These are phyloP conservation scores for Egretta garzetta DNA, from an alignment of 2,113 vertebrate genomes.

Conservation along the genomic window DNA sequence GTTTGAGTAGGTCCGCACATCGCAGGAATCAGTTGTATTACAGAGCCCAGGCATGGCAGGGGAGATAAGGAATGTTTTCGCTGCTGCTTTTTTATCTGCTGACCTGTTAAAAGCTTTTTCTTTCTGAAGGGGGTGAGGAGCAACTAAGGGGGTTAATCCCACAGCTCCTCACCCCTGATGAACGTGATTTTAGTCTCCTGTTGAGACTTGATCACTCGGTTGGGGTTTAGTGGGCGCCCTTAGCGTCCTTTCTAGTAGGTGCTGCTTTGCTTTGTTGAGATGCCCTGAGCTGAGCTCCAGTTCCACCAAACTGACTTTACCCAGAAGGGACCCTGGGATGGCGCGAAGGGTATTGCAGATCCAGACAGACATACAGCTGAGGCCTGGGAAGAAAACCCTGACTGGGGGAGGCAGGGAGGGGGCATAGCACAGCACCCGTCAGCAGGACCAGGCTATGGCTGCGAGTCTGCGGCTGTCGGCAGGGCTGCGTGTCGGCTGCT, in stretches of 20 bases:
- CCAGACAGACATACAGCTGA: neutral
- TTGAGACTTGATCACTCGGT: neutral
- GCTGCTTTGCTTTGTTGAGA: neutral
- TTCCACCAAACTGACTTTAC: neutral
- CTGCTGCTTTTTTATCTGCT: conserved; percentile 51
- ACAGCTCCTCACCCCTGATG: conserved; percentile 47
- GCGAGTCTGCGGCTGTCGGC: rapidly evolving
- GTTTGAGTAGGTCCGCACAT: conserved; percentile 52
- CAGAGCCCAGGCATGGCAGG: conserved; percentile 64
- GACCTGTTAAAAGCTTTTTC: conserved; percentile 62
- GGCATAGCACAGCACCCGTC: neutral
- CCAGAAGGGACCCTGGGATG: neutral
- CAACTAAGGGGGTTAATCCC: conserved; percentile 37
- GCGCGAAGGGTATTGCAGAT: neutral
- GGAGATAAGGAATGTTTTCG: conserved; percentile 59
- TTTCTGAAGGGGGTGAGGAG: conserved; percentile 23
- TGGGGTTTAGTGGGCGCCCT: neutral
- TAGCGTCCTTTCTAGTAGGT: neutral
- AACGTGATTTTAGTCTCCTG: neutral
- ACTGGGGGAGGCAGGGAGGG: too few species aligned
- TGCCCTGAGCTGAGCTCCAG: neutral
- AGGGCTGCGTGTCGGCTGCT: neutral
- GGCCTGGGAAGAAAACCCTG: neutral
- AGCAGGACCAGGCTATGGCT: rapidly evolving
- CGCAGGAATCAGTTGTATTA: conserved; percentile 52